Evolutionary conservation across 2,888 invertebrate genomes (phyloP).

Genomic region (Oscheius onirici): DNA sequence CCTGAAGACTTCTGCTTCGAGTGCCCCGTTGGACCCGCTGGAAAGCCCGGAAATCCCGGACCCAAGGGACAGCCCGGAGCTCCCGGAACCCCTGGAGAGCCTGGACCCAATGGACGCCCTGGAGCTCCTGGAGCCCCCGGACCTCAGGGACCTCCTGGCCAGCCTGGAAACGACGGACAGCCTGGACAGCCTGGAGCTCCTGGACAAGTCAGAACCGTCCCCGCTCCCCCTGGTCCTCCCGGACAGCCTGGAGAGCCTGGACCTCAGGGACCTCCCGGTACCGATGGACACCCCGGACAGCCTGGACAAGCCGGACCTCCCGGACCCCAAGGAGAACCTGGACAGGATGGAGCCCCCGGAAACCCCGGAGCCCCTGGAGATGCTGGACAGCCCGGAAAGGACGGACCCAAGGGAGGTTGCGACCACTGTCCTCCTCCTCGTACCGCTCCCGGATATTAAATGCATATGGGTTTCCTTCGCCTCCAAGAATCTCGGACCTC

Average conservation of each 20-base stretch:
- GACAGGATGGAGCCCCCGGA: conserved; percentile 58
- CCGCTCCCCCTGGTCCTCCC: conserved; percentile 58
- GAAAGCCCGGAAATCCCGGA: conserved; percentile 59
- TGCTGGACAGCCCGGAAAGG: conserved; percentile 51
- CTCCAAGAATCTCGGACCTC: conserved; percentile 35
- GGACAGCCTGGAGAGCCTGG: conserved; percentile 63
- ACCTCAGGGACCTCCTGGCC: conserved; percentile 64
- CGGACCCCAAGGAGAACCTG: conserved; percentile 58
- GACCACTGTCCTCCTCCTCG: conserved; percentile 57
- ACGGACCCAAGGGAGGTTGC: conserved; percentile 57
- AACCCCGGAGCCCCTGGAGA: conserved; percentile 56
- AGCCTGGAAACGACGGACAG: conserved; percentile 59
- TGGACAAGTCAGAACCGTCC: conserved; percentile 57
- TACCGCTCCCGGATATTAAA: conserved; percentile 56
- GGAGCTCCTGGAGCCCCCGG: conserved; percentile 62
- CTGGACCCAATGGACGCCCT: conserved; percentile 60
- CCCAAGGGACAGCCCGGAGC: conserved; percentile 57
- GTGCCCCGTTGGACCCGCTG: conserved; percentile 61
- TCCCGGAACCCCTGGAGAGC: conserved; percentile 53
- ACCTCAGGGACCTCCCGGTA: conserved; percentile 57
- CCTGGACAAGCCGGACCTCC: conserved; percentile 55
- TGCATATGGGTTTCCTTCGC: conserved; percentile 3
- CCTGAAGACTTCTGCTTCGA: conserved; percentile 61
- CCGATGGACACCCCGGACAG: conserved; percentile 56
- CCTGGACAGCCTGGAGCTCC: conserved; percentile 62